Base-by-base conservation (phyloP, 2,888 invertebrate species). In the Campoplex capitator region DNA sequence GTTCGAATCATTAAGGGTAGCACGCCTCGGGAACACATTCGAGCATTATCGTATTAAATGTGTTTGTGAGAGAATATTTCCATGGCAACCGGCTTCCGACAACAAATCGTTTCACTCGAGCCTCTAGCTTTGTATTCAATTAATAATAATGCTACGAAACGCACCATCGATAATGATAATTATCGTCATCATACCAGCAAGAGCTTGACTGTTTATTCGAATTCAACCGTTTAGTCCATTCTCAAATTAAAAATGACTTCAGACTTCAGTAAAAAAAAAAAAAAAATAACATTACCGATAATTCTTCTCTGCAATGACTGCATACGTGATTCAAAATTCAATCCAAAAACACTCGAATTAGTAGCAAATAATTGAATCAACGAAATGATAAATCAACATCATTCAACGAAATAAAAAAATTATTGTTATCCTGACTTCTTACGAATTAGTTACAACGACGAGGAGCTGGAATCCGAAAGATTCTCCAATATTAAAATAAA, bases 1-100 rank as follows among this genome's bases (percentile, higher is more conserved):
- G 70, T 83, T 74, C 6, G 51, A 54, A 82, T 82, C 71, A 85
- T 85, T 78, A 78, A 54, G 56, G 74, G 42, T 28, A 32, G 54
- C 35, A 58, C 42, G 56, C 54, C 23, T 54, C 16, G 23, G 51
- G 32, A 71, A 62, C 13, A 54, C 23, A 42, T 38, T 28, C 54
- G 45, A 42, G 1, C 54, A 77, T 85, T 78, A 16, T 56, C 73
- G 73, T 51, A 74, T 42, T 54, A 73, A 67, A 77, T 76, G 68
- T 82, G 77, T 78, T 58, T 74, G 67, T 35, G 45, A 62, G 51
- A 65, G 35, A 38, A 82, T 4, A 79, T 75, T 77, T 58, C 75
- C 54, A 86, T 86, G 85, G 65, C 82, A 83, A 86, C 85, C 85
- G 85, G 62, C 75, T 65, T 76, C 85, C 70, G 62, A 83, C 83